Percentiles rank a stretch among this genome's conserved stretches.
These are phyloP conservation scores for Xanthia icteritia DNA, from an alignment of 2,888 invertebrate species.

Conservation along the genomic window DNA sequence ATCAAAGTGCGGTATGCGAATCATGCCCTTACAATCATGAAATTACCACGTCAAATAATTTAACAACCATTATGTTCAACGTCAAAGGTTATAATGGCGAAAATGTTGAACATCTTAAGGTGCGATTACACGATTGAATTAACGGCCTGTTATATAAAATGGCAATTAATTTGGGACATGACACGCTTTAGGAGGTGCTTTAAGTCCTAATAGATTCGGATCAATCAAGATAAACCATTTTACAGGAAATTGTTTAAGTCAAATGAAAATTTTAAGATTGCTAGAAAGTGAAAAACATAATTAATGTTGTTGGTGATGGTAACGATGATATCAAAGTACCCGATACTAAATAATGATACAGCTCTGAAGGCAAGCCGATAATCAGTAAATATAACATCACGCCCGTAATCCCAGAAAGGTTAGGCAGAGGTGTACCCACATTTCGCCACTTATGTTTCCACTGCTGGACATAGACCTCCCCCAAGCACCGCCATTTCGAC, in stretches of 20 bases:
- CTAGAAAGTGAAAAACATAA: neutral
- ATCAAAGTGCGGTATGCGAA: too few species aligned
- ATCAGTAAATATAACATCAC: neutral
- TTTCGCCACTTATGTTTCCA: too few species aligned
- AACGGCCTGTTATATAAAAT: slow-evolving; percentile 46
- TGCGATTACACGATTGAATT: slow-evolving; percentile 31
- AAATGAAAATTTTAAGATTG: slow-evolving; percentile 3
- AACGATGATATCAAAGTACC: neutral
- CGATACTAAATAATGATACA: neutral
- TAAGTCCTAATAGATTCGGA: slow-evolving; percentile 25
- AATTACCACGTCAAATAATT: slow-evolving; percentile 5
- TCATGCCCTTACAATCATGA: too few species aligned
- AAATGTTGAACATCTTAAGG: slow-evolving; percentile 29
- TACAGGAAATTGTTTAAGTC: neutral
- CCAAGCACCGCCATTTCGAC: too few species aligned
- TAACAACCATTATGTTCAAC: neutral
- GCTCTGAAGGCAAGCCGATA: neutral
- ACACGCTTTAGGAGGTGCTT: slow-evolving; percentile 26
- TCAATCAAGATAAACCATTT: slow-evolving; percentile 11
- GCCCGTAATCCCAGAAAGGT: too few species aligned
- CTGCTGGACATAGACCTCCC: too few species aligned
- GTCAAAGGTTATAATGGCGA: slow-evolving; percentile 22
- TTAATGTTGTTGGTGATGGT: neutral
- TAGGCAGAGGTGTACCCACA: too few species aligned
- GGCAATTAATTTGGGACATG: slow-evolving; percentile 33